phyloP scores from a whole-genome alignment of 2,888 invertebrate species.

The Heliconius cydno region DNA sequence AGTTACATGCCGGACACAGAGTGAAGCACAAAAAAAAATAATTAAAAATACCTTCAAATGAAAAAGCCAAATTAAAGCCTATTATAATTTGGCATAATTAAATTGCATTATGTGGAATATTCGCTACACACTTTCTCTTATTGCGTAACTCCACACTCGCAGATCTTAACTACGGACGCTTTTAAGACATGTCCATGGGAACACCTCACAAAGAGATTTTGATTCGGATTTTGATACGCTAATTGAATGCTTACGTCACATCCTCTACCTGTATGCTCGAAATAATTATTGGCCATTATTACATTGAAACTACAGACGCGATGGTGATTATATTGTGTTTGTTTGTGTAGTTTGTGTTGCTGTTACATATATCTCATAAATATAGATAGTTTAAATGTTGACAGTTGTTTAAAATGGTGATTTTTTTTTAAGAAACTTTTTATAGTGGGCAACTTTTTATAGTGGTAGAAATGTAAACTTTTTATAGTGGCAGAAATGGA shows the following conservation, averaged over 20 bases:
- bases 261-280: conserved; percentile 37
- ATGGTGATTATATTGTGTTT: background rate
- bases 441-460: too few species aligned
- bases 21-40: background rate
- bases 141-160: conserved; percentile 52
- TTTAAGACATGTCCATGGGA: conserved; percentile 56
- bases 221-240: conserved; percentile 49
- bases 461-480: too few species aligned
- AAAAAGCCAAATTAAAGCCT: background rate
- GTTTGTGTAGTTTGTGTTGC: background rate
- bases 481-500: too few species aligned
- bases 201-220: conserved; percentile 44
- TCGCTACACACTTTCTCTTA: conserved; percentile 51
- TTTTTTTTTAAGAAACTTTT: too few species aligned
- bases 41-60: background rate
- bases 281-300: conserved; percentile 31
- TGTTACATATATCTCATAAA: background rate
- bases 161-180: conserved; percentile 53
- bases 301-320: background rate
- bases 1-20: too few species aligned
- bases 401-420: too few species aligned
- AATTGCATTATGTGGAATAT: conserved; percentile 37
- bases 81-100: conserved; percentile 36
- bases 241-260: conserved; percentile 51
- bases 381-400: background rate